These are phyloP conservation scores for Naso thynnoides DNA, from an alignment of 2,797 vertebrate genomes.

Conservation along the genomic window DNA sequence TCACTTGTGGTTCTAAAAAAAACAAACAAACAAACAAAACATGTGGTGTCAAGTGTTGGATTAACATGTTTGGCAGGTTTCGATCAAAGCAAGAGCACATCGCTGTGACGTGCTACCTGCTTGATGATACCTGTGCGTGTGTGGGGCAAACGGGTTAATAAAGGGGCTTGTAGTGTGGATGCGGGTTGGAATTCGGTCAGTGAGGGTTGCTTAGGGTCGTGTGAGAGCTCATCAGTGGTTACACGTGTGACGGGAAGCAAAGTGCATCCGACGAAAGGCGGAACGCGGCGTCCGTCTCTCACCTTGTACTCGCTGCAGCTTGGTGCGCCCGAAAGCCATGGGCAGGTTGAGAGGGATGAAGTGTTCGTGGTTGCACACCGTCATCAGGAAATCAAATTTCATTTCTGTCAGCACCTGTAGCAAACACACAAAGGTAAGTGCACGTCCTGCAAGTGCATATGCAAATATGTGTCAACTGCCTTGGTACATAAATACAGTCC, in stretches of 20 bases:
- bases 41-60: neutral
- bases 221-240: conserved; percentile 21
- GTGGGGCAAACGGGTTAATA: conserved; percentile 47
- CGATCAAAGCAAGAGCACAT: neutral
- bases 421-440: neutral
- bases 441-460: neutral
- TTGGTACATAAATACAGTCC: neutral
- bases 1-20: conserved; percentile 16
- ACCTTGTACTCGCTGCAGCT: conserved; percentile 95
- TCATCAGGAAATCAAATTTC: conserved; percentile 97
- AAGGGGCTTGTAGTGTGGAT: conserved; percentile 30
- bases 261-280: neutral
- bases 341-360: conserved; percentile 98
- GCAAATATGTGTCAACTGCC: conserved; percentile 21
- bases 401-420: conserved; percentile 92
- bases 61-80: conserved; percentile 1
- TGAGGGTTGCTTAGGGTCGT: neutral
- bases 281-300: conserved; percentile 21
- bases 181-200: conserved; percentile 17
- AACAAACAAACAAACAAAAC: no score
- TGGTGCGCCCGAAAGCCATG: conserved; percentile 95
- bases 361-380: conserved; percentile 95
- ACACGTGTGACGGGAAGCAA: conserved; percentile 11
- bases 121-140: neutral
- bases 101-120: neutral